phyloP scores from a whole-genome alignment of 2,797 vertebrate species.

The Gila robusta region DNA sequence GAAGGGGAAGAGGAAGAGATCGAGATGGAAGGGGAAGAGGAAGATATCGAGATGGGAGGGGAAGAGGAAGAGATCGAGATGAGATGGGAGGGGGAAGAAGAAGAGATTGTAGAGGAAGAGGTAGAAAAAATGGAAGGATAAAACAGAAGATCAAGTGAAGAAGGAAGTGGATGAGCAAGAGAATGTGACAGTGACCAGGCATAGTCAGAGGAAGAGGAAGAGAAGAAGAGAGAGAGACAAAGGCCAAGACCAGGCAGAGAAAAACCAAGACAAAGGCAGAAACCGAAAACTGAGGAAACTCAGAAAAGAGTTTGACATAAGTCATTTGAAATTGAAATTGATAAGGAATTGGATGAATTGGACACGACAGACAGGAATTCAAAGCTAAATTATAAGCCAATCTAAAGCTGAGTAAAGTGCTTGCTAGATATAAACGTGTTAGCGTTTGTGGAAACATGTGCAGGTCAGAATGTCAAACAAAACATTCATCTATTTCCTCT shows the following conservation, averaged over 20 bases:
- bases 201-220: constrained; percentile 48
- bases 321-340: neutral
- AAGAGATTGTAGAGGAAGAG: neutral
- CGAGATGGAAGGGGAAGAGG: neutral
- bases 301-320: neutral
- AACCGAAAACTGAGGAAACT: neutral
- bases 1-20: neutral
- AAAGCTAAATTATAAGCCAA: neutral
- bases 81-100: neutral
- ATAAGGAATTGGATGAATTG: neutral
- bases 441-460: constrained; percentile 26
- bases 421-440: neutral
- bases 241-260: neutral
- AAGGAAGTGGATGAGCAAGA: neutral
- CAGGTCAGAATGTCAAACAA: constrained; percentile 63
- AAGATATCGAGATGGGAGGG: neutral
- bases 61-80: neutral
- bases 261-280: neutral
- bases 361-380: neutral
- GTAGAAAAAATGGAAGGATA: neutral
- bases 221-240: neutral
- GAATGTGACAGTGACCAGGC: neutral
- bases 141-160: neutral
- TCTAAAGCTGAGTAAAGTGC: neutral
- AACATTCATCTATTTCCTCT: constrained; percentile 65